These are phyloP conservation scores for Podargus strigoides DNA, from an alignment of 2,797 vertebrate species.

Conservation along the genomic window DNA sequence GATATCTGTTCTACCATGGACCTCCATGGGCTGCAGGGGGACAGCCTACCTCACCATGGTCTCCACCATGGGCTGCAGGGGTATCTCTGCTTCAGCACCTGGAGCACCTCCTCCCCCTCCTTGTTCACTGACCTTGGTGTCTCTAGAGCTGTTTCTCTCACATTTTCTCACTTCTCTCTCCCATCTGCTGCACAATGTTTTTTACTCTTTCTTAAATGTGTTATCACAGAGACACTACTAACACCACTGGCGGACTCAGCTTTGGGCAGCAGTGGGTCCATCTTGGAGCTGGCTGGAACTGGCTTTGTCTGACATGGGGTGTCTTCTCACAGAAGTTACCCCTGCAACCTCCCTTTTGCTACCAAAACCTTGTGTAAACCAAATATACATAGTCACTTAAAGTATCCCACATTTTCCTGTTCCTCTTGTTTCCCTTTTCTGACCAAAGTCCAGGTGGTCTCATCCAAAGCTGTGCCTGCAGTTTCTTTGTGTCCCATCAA, in stretches of 20 bases:
- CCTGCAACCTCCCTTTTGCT: background rate
- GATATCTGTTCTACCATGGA: too few species aligned
- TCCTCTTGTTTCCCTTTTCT: background rate
- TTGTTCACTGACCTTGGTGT: background rate
- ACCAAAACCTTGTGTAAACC: background rate
- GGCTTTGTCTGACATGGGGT: background rate
- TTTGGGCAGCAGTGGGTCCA: background rate
- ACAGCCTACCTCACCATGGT: too few species aligned
- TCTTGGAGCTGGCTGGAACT: background rate
- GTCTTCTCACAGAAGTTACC: background rate
- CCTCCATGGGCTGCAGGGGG: too few species aligned
- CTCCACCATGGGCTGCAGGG: background rate
- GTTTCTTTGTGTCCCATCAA: background rate
- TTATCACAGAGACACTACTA: background rate
- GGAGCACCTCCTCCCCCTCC: background rate
- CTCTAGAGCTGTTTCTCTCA: background rate
- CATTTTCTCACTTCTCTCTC: background rate
- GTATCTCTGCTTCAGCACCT: accelerated
- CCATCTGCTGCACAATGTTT: background rate
- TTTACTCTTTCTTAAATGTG: background rate
- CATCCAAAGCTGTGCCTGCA: background rate
- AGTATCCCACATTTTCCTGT: background rate
- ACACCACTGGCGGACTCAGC: background rate
- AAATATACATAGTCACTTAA: background rate
- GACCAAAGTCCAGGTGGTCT: background rate